Evolutionary conservation across 2,113 vertebrate species (phyloP).

Genomic region (Anthoscopus minutus): DNA sequence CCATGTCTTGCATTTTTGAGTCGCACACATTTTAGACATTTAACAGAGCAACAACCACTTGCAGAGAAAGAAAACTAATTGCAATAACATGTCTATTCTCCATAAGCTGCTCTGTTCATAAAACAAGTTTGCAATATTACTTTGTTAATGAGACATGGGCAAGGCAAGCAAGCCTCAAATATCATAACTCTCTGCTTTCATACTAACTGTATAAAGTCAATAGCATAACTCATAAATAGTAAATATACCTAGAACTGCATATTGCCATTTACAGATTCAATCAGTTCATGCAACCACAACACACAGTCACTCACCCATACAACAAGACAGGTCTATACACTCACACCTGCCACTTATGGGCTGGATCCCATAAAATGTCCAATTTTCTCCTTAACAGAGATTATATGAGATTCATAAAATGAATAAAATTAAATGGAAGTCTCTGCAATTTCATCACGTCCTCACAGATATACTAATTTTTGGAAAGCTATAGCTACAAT

Average conservation of each 20-base stretch:
- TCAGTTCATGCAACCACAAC: neutral
- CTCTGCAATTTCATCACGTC: neutral
- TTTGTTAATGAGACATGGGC: neutral
- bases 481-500: neutral
- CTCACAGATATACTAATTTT: neutral
- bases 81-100: conserved; percentile 17
- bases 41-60: conserved; percentile 29
- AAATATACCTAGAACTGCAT: neutral
- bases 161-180: neutral
- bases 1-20: conserved; percentile 34
- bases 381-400: neutral
- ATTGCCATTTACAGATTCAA: neutral
- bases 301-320: neutral
- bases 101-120: neutral
- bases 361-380: neutral
- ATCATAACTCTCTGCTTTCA: neutral
- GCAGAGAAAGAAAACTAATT: conserved; percentile 26
- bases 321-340: neutral
- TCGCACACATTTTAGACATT: neutral
- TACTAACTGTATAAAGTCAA: neutral
- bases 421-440: neutral
- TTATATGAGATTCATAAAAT: neutral
- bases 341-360: neutral
- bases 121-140: neutral
- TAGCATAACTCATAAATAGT: neutral